Conservation (phyloP, 2,113 vertebrate genomes). For the Mustela lutreola region DNA sequence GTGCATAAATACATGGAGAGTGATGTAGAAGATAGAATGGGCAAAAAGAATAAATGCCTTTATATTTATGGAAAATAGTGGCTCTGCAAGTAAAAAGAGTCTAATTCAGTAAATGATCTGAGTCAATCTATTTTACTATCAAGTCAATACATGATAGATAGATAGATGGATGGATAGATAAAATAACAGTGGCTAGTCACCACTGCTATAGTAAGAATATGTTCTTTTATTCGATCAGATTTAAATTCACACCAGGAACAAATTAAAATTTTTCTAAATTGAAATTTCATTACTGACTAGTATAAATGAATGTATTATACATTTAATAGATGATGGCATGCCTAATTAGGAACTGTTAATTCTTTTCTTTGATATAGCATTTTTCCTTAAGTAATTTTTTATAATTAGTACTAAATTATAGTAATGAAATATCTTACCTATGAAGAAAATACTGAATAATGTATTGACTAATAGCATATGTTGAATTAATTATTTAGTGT, state of each 20-base stretch:
- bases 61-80: not conserved
- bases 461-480: not conserved
- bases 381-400: conserved; percentile 46
- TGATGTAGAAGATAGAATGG: not conserved
- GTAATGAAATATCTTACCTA: conserved; percentile 24
- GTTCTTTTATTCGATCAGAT: not conserved
- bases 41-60: not conserved
- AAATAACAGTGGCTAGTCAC: not conserved
- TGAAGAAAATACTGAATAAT: conserved; percentile 64
- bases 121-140: not conserved
- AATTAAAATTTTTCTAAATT: not conserved
- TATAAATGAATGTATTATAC: not conserved
- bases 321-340: not conserved
- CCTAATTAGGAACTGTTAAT: not conserved
- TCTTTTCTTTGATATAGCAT: not conserved
- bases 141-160: not conserved
- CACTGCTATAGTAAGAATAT: not conserved
- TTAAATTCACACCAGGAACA: not conserved
- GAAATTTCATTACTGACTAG: not conserved
- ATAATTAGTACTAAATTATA: conserved; percentile 44
- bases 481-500: not conserved
- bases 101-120: not conserved
- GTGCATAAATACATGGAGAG: not conserved
- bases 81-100: not conserved
- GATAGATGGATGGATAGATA: not conserved